phyloP scores from a whole-genome alignment of 2,113 vertebrate genomes.

The Megaceryle maxima region DNA sequence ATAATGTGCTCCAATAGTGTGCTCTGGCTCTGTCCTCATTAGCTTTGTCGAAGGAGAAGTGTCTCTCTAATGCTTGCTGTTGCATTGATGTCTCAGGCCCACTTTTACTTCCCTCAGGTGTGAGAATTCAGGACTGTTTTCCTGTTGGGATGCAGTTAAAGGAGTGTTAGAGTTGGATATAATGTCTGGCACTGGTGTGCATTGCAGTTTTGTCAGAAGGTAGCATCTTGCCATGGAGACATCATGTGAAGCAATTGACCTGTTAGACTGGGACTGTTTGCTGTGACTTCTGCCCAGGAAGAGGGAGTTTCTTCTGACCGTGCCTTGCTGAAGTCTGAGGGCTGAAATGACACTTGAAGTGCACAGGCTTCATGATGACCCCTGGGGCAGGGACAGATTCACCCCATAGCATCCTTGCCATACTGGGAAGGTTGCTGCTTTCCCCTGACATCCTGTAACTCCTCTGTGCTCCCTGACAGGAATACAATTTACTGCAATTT shows the following conservation, averaged over 20 bases:
- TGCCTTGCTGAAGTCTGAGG: neutral
- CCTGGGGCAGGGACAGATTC: neutral
- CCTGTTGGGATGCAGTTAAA: neutral
- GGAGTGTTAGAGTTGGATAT: neutral
- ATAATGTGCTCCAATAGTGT: neutral
- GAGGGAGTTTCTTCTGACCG: neutral
- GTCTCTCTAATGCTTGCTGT: neutral
- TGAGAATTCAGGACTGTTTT: neutral
- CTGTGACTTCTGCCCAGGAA: neutral
- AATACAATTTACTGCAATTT: constrained; percentile 69
- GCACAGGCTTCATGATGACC: neutral
- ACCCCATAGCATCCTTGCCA: neutral
- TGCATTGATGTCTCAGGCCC: neutral
- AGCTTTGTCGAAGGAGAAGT: neutral
- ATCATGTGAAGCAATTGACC: neutral
- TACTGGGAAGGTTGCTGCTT: neutral
- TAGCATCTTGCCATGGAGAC: neutral
- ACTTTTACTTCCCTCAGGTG: neutral
- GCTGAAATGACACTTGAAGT: neutral
- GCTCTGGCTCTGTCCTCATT: neutral
- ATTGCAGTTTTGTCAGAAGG: neutral
- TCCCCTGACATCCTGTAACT: neutral
- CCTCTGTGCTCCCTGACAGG: constrained; percentile 52
- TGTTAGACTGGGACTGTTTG: neutral
- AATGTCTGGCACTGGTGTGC: neutral